Conservation (phyloP, 2,888 invertebrate species). For the Crioceris asparagi region DNA sequence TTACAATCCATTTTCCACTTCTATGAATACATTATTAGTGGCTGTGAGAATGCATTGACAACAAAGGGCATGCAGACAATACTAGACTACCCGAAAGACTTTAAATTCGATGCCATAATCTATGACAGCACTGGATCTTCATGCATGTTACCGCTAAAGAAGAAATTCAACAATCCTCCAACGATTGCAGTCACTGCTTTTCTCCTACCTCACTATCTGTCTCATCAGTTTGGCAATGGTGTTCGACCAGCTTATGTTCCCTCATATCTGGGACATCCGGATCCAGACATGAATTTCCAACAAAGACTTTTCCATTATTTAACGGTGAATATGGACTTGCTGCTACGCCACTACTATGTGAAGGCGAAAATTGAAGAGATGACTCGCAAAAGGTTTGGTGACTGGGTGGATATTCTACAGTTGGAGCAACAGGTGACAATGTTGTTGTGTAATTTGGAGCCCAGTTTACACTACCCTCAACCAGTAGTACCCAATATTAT, state of each 20-base stretch:
- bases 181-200: slow-evolving; percentile 15
- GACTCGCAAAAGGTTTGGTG: slow-evolving; percentile 21
- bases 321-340: slow-evolving; percentile 9
- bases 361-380: slow-evolving; percentile 14
- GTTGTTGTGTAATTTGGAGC: slow-evolving; percentile 28
- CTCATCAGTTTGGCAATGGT: slow-evolving; percentile 21
- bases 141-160: slow-evolving; percentile 25
- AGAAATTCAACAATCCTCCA: slow-evolving; percentile 23
- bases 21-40: slow-evolving; percentile 1
- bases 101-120: slow-evolving; percentile 29
- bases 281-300: slow-evolving; percentile 19
- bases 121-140: slow-evolving; percentile 22
- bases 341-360: slow-evolving; percentile 11
- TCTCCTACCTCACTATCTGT: slow-evolving; percentile 17
- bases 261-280: slow-evolving; percentile 10
- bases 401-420: slow-evolving; percentile 19
- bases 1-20: not conserved
- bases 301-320: slow-evolving; percentile 22
- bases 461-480: slow-evolving; percentile 26
- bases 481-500: slow-evolving; percentile 32
- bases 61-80: slow-evolving; percentile 23
- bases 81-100: slow-evolving; percentile 25
- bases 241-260: slow-evolving; percentile 24
- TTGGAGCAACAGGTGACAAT: slow-evolving; percentile 25
- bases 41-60: slow-evolving; percentile 8